Evolutionary conservation across 2,888 invertebrate genomes (phyloP).

Genomic region (Osmoderma eremita): DNA sequence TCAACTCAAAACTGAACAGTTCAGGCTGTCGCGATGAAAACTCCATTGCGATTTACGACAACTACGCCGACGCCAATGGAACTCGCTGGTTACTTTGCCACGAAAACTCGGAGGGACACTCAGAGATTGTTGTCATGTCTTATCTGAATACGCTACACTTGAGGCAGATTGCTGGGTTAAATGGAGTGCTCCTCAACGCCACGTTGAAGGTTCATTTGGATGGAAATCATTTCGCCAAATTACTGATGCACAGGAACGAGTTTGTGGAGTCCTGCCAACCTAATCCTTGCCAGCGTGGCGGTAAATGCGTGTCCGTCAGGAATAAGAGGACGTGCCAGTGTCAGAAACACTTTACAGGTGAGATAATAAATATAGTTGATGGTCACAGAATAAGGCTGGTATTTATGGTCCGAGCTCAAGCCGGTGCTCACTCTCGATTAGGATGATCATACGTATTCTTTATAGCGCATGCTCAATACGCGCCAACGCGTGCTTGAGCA

Average conservation of each 20-base stretch:
- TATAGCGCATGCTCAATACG: no score
- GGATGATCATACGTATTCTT: no score
- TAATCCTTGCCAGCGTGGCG: slow-evolving; percentile 78
- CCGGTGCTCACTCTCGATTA: no score
- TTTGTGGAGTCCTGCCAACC: slow-evolving; percentile 76
- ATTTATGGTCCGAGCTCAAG: neutral
- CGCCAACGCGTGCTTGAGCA: no score
- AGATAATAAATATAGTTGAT: slow-evolving; percentile 54
- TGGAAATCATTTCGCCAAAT: slow-evolving; percentile 72
- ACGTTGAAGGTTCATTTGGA: slow-evolving; percentile 72
- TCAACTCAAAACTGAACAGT: slow-evolving; percentile 64
- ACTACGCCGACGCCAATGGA: slow-evolving; percentile 77
- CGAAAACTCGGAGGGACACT: slow-evolving; percentile 56
- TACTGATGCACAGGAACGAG: slow-evolving; percentile 69
- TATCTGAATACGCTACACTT: slow-evolving; percentile 74
- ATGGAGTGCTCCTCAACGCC: slow-evolving; percentile 70
- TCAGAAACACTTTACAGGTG: slow-evolving; percentile 77
- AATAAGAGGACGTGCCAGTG: slow-evolving; percentile 75
- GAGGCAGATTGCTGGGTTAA: slow-evolving; percentile 64
- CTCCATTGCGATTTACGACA: slow-evolving; percentile 67
- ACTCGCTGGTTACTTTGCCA: slow-evolving; percentile 76
- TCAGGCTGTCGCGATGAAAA: slow-evolving; percentile 51
- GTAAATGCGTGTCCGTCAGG: slow-evolving; percentile 72
- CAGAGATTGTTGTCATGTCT: slow-evolving; percentile 68
- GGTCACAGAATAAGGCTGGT: no score